phyloP scores from a whole-genome alignment of 2,888 invertebrate genomes.

The Thecophora atra region DNA sequence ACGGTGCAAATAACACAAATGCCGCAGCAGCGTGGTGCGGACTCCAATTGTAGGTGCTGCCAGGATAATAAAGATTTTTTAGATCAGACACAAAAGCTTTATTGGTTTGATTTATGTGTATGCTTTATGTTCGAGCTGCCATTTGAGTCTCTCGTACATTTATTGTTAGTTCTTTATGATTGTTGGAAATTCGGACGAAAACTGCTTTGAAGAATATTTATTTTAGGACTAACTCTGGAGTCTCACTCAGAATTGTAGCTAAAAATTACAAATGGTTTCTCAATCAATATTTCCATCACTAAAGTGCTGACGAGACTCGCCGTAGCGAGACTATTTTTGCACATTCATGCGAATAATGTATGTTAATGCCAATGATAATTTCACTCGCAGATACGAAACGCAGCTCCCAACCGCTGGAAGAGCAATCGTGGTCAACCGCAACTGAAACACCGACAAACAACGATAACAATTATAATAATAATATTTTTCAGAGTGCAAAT shows the following conservation, averaged over 20 bases:
- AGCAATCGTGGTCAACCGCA: background rate
- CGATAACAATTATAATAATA: conserved; percentile 15
- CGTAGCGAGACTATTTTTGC: no score
- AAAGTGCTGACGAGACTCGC: no score
- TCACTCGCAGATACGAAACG: background rate
- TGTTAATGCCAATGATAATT: background rate
- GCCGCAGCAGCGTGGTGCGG: background rate
- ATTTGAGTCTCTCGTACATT: background rate
- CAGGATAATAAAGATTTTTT: background rate
- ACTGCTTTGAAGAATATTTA: no score
- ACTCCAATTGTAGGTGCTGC: no score
- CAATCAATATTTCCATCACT: no score
- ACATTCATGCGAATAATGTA: background rate
- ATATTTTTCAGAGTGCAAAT: conserved; percentile 11
- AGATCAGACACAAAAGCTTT: background rate
- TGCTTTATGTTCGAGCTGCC: background rate
- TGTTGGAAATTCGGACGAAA: no score
- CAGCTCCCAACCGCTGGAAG: background rate
- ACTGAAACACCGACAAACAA: conserved; percentile 20
- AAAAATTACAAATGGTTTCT: no score
- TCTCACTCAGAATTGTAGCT: no score
- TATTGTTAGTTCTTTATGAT: background rate
- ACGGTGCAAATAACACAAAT: conserved; percentile 22
- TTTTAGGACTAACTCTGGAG: no score
- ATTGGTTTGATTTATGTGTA: conserved; percentile 13